Conservation (phyloP, 2,888 invertebrate genomes). For the Physocephala rufipes region DNA sequence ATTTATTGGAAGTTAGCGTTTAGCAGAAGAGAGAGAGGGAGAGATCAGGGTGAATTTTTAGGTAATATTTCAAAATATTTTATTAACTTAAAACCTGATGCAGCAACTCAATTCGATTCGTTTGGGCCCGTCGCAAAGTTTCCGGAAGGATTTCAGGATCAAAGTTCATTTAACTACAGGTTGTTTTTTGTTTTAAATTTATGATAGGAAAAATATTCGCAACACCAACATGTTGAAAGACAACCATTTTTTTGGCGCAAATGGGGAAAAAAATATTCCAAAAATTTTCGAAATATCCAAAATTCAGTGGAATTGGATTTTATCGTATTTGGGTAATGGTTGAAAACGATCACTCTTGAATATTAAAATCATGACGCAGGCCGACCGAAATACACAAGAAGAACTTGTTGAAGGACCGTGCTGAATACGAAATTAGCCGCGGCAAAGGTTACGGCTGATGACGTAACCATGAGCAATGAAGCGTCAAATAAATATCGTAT, state of each 20-base stretch:
- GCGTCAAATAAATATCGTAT: too few species aligned
- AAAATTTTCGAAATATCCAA: neutral
- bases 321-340: neutral
- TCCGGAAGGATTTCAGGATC: neutral
- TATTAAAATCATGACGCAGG: neutral
- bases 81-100: slow-evolving; percentile 10
- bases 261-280: neutral
- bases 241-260: neutral
- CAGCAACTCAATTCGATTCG: neutral
- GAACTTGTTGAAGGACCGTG: neutral
- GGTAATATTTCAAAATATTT: neutral
- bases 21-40: too few species aligned
- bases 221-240: neutral
- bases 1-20: too few species aligned
- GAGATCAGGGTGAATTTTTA: neutral
- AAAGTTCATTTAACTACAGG: neutral
- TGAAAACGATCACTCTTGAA: neutral
- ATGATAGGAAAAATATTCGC: neutral
- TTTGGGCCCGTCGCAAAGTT: neutral
- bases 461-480: neutral
- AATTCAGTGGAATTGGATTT: too few species aligned
- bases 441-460: slow-evolving; percentile 22
- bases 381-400: too few species aligned
- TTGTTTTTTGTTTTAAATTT: slow-evolving; percentile 3
- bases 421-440: slow-evolving; percentile 25